Evolutionary conservation across 2,888 invertebrate species (phyloP).

Genomic region (Ceriagrion tenellum): DNA sequence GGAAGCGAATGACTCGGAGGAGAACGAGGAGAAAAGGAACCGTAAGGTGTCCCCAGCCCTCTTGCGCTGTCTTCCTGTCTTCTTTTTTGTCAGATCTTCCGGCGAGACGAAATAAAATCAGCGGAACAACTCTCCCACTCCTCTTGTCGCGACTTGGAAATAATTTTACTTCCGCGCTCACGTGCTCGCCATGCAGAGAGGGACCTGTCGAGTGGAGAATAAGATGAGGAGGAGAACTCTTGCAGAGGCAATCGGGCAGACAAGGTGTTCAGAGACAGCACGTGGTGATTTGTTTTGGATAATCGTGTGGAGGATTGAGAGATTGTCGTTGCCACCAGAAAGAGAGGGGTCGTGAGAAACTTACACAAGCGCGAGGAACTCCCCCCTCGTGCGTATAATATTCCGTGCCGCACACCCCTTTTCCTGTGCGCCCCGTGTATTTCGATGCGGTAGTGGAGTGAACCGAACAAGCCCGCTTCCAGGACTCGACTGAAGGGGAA

Average conservation of each 20-base stretch:
- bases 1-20: background rate
- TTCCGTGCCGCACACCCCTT: background rate
- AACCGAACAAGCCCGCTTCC: slow-evolving; percentile 57
- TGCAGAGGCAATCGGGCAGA: background rate
- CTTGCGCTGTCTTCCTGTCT: no score
- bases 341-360: no score
- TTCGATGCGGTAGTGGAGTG: slow-evolving; percentile 32
- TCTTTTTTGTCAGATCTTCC: no score
- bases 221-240: background rate
- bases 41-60: background rate
- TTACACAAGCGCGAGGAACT: no score
- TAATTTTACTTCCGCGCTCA: background rate
- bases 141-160: no score
- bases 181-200: background rate
- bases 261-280: no score
- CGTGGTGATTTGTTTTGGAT: no score
- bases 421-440: background rate
- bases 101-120: no score
- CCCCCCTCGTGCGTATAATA: no score
- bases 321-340: no score
- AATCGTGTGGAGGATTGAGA: no score
- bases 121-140: no score
- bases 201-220: background rate
- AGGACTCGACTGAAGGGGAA: slow-evolving; percentile 59
- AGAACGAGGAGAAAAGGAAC: background rate